Evolutionary conservation across 35 echinoderm and acorn worm species (phyloP), one percentile per base, ranked within the genome.

Genomic region (Apostichopus californicus): DNA sequence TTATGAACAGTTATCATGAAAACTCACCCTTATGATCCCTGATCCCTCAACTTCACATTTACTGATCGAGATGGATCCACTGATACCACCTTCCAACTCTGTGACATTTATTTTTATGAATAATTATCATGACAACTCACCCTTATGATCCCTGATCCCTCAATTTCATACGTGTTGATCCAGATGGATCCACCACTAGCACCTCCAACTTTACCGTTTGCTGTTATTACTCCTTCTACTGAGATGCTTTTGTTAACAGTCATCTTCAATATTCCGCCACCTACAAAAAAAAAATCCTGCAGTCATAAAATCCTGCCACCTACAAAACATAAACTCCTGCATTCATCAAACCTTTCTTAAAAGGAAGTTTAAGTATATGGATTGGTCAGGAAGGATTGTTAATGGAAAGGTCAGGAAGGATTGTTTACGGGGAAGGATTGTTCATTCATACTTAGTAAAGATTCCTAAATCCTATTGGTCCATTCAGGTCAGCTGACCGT

Each of bases 181-280:
- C 92, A 93, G 8, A 98, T 88, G 22, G 96, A 98, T 10, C 96
- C 96, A 34, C 96, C 94, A 80, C 87, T 93, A 17, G 71, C 88
- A 46, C 96, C 96, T 57, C 92, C 93, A 23, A 54, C 53, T 1
- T 58, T 22, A 46, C 96, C 96, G 73, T 89, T 90, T 5, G 94
- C 92, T 34, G 68, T 92, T 8, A 98, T 78, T 82, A 56, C 65
- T 57, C 96, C 96, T 80, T 98, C 96, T 34, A 98, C 89, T 55
- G 86, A 28, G 21, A 98, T 81, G 53, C 57, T 78, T 13, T 66
- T 88, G 14, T 81, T 78, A 18, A 94, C 24, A 86, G 56, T 93
- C 34, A 98, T 52, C n/a, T 78, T 72, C 14, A 98, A 68, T 57
- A 98, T 79, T 54, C 96, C 96, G 60, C 96, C 96, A 79, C 96